Conservation (phyloP, 2,797 vertebrate genomes). For the Steatocranus sp. region DNA sequence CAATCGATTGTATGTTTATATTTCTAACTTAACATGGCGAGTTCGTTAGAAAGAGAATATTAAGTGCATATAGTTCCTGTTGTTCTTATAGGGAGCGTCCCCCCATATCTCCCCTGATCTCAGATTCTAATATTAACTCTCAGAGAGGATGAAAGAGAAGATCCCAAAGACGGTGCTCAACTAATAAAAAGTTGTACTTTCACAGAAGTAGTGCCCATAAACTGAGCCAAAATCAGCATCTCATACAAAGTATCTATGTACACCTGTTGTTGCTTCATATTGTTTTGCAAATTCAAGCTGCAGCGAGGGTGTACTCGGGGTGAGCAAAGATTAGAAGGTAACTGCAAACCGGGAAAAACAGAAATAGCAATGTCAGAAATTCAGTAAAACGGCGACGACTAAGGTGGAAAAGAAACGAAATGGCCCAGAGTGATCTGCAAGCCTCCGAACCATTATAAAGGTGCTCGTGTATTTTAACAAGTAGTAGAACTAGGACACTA, state of each 20-base stretch:
- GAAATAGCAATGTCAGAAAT: conserved; percentile 10
- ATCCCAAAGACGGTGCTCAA: not conserved
- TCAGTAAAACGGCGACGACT: not conserved
- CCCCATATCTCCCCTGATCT: not conserved
- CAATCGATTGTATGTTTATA: not conserved
- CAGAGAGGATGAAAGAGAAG: not conserved
- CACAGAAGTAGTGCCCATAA: not conserved
- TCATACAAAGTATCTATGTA: not conserved
- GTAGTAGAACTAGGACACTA: not conserved
- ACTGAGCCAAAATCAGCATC: not conserved
- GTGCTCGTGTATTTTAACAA: not conserved
- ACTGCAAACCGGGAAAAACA: not conserved
- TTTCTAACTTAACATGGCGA: not conserved
- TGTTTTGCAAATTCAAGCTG: not conserved
- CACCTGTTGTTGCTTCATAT: not conserved
- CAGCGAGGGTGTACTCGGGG: not conserved
- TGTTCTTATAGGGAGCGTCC: not conserved
- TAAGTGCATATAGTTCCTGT: not conserved
- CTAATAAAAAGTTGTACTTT: not conserved
- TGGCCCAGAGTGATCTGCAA: not conserved
- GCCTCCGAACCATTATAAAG: not conserved
- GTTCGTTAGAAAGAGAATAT: not conserved
- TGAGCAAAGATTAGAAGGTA: conserved; percentile 15
- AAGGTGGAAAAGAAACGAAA: not conserved
- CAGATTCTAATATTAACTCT: conserved; percentile 1